Base-by-base conservation (phyloP, 2,797 vertebrate species). In the Siniperca scherzeri region DNA sequence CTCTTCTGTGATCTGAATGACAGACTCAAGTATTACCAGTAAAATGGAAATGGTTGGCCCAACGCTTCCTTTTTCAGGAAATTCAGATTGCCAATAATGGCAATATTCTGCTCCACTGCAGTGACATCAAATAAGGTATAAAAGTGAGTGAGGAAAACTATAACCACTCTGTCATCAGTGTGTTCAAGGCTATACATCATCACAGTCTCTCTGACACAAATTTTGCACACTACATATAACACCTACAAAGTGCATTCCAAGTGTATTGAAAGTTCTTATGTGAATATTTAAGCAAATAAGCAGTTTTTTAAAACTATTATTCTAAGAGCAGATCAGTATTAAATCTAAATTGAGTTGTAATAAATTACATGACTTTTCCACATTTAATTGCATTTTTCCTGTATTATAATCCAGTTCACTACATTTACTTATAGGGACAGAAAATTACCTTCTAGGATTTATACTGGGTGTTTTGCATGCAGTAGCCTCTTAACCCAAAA, bases 1-100 rank as follows among this genome's bases (percentile, higher is more conserved):
- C 73, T 77, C 65, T 8, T 71, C 78, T 87, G 66, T 78, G 82
- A 83, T 90, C 81, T 73, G 66, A 89, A 74, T 80, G 82, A 78
- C 77, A 81, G 78, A 74, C 67, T 85, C 56, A 74, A 82, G 71
- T 82, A 78, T 67, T 82, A 76, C 50, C 50, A 60, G 60, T 68
- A 44, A 73, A 80, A 78, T 46, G 60, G 36, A 85, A 82, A 65
- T 38, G 13, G n/a, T 82, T 22, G 40, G 48, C 10, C 21, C 22
- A 22, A 4, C 4, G 16, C 17, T 33, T 11, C 3, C 25, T 22
- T 68, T 80, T 62, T 66, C 16, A n/a, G 42, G 55, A 66, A 61
- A 75, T 73, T 56, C 33, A 25, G 22, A 27, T 70, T 38, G 55
- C 50, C 75, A 73, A 77, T 55, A 65, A 70, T 36, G 1, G 57